phyloP scores from a whole-genome alignment of 2,113 vertebrate species.

The Glareola pratincola region DNA sequence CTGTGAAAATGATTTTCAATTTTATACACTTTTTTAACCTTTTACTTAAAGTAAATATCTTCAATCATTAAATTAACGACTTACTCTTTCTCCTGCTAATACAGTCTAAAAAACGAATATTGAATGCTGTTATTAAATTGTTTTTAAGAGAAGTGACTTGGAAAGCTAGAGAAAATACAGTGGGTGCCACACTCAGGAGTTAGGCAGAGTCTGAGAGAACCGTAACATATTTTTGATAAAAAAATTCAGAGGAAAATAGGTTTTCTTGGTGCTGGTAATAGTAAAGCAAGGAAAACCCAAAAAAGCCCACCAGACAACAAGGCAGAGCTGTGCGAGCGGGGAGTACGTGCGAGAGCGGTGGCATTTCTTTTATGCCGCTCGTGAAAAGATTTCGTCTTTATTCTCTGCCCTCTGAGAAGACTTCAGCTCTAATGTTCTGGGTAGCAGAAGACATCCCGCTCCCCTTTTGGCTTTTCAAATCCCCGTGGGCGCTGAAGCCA shows the following conservation, averaged over 20 bases:
- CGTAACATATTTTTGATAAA: not conserved
- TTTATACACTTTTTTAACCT: not conserved
- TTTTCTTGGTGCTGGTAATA: not conserved
- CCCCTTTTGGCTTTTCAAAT: conserved; percentile 32
- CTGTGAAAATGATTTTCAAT: not conserved
- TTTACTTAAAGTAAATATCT: not conserved
- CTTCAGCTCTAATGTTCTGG: conserved; percentile 68
- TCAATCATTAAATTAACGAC: not conserved
- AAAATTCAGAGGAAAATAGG: not conserved
- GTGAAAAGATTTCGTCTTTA: conserved; percentile 38
- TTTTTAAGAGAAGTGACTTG: not conserved
- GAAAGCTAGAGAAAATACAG: not conserved
- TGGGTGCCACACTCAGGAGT: not conserved
- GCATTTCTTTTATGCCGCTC: conserved; percentile 13
- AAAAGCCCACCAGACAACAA: not conserved
- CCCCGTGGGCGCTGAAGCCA: conserved; percentile 43
- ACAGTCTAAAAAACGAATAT: not conserved
- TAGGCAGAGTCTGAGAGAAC: not conserved
- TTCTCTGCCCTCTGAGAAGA: conserved; percentile 44
- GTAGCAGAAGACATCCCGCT: conserved; percentile 44
- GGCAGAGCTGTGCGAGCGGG: not conserved
- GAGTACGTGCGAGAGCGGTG: not conserved
- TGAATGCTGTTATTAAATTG: not conserved
- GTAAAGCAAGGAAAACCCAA: not conserved
- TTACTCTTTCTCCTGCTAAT: not conserved